These are phyloP conservation scores for Stylophora pistillata DNA, from an alignment of 64 coral and sea anemone species.

Conservation along the genomic window DNA sequence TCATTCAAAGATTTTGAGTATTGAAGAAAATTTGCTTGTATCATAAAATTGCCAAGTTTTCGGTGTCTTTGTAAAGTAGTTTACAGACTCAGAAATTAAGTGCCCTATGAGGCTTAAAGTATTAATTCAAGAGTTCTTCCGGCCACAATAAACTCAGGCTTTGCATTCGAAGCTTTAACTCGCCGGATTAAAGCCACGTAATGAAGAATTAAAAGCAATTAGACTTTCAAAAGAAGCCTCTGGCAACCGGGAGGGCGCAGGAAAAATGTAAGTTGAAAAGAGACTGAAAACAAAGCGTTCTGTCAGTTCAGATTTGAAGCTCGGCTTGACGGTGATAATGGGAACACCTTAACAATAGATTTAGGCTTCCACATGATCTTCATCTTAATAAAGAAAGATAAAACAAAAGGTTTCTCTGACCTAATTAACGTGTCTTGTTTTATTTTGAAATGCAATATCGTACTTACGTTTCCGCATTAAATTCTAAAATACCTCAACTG, in stretches of 20 bases:
- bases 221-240: constrained; percentile 22
- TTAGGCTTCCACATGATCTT: constrained; percentile 9
- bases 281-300: not conserved
- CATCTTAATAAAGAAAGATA: constrained; percentile 6
- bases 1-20: no score
- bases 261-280: not conserved
- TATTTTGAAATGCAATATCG: constrained; percentile 37
- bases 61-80: not conserved
- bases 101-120: not conserved
- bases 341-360: not conserved
- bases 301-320: not conserved
- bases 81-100: constrained; percentile 8
- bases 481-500: not conserved
- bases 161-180: constrained; percentile 12
- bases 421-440: constrained; percentile 9
- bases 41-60: not conserved
- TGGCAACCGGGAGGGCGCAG: not conserved
- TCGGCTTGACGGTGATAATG: not conserved
- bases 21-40: not conserved
- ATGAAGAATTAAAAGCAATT: constrained; percentile 35
- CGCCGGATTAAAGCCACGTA: not conserved
- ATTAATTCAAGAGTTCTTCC: constrained; percentile 18
- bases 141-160: not conserved
- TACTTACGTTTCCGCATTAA: constrained; percentile 5
- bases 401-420: constrained; percentile 29